Conservation (phyloP, 92 coral and sea anemone genomes). For the Porites rus region DNA sequence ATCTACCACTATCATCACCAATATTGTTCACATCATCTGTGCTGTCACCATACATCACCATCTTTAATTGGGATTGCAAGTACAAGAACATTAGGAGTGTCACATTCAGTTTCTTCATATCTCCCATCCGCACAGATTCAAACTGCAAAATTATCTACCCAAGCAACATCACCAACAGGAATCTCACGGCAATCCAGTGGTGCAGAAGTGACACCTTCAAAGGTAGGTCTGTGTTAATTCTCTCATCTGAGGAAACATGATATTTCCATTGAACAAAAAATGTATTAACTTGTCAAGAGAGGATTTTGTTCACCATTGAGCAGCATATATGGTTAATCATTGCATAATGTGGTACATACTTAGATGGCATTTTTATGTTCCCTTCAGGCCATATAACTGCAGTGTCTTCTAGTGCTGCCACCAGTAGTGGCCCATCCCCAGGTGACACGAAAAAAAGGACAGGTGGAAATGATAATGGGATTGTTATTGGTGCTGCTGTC, state of each 20-base stretch:
- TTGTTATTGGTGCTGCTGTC: conserved; percentile 26
- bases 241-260: no score
- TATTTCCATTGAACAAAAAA: no score
- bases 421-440: background rate
- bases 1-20: background rate
- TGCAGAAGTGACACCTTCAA: background rate
- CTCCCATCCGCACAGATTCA: background rate
- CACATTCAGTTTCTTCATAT: background rate
- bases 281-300: no score
- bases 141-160: background rate
- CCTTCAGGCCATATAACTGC: background rate
- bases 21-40: background rate
- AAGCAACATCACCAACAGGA: background rate
- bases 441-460: background rate
- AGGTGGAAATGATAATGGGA: conserved; percentile 3
- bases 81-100: background rate
- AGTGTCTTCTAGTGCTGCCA: background rate
- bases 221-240: background rate
- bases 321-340: no score
- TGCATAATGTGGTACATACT: no score
- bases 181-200: background rate
- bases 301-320: no score
- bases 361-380: background rate
- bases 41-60: background rate
- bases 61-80: background rate